Evolutionary conservation across 2,888 invertebrate genomes (phyloP), one percentile per base, ranked within the genome.

Genomic region (Pachliopta kotzebuea): DNA sequence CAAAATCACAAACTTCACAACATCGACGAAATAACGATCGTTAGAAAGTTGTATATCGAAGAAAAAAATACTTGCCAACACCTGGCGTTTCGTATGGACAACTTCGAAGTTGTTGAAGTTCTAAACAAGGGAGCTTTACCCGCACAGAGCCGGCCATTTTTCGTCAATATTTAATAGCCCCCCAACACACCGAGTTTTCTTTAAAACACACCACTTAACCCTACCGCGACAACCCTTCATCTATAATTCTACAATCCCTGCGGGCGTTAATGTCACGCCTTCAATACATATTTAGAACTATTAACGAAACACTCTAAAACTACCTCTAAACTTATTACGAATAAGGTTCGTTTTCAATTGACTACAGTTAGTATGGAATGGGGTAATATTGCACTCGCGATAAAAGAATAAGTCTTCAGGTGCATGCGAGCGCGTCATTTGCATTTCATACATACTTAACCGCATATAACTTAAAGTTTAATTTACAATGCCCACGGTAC

Each of bases 261-360:
- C 81, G 82, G 88, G 90, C 86, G 90, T 79, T 81, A 91, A 89
- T 88, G 88, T 90, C 88, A 90, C 90, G 90, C 90, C 90, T 91
- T 81, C 78, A 78, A 78, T 75, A 76, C 83, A 76, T 81, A 83
- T 83, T 84, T 81, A 78, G 74, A 81, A 83, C 83, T 68, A 70
- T 62, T 53, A 67, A 49, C 17, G 62, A 9, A 21, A 64, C 20
- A 20, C 8, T 18, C 49, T 37, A 81, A 76, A 72, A 68, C 49
- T 7, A 63, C 75, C 78, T 68, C 61, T 79, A 81, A 63, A 0
- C 0, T 0, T 9, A 9, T 37, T 18, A 1, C 1, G 0, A 9
- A 37, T 45, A 17, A 57, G n/a, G 18, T 23, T n/a, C 4, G n/a
- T 37, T 71, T 73, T 78, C 7, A 29, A 49, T 23, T 49, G 59